A percentile compares a stretch with the other conserved stretches of the same genome.
Conservation (phyloP, 30 jellyfish, hydroid and myxozoan genomes). For the Pelagia noctiluca region DNA sequence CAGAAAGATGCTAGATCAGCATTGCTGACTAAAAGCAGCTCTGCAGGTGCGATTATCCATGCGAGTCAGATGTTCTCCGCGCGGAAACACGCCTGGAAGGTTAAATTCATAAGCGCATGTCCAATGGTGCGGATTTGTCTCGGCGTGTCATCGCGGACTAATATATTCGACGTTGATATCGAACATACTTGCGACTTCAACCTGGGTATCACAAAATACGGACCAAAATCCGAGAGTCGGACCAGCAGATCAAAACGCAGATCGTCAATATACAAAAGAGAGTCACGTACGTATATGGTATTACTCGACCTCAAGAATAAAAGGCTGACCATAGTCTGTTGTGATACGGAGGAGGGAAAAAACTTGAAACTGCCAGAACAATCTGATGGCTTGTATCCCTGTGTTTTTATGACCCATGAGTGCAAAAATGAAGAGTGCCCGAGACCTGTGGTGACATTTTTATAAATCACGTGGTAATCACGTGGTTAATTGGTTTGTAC, state of each 20-base stretch:
- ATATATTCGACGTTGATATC: conserved; percentile 67
- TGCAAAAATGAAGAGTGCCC: conserved; percentile 76
- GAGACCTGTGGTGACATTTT: conserved; percentile 67
- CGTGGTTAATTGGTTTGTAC: too few species aligned
- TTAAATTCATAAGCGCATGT: conserved; percentile 69
- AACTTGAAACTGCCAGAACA: conserved; percentile 54
- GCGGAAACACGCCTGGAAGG: conserved; percentile 73
- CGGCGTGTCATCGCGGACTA: conserved; percentile 73
- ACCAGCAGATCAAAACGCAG: conserved; percentile 61
- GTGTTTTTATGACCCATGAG: conserved; percentile 78
- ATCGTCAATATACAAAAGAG: conserved; percentile 71
- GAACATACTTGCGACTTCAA: conserved; percentile 73
- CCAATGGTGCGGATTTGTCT: conserved; percentile 76
- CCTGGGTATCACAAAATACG: conserved; percentile 71
- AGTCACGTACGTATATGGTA: conserved; percentile 69
- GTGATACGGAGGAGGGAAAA: conserved; percentile 78
- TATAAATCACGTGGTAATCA: conserved; percentile 6
- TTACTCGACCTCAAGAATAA: conserved; percentile 63
- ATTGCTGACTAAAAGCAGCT: conserved; percentile 66
- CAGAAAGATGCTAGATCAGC: conserved; percentile 57
- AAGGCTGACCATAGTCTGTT: conserved; percentile 63
- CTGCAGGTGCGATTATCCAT: conserved; percentile 75
- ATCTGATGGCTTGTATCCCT: conserved; percentile 64
- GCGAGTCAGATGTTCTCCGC: conserved; percentile 71
- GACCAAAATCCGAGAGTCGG: conserved; percentile 60